Percentiles rank a stretch among this genome's conserved stretches.
Conservation (phyloP, 1,140 invertebrate genomes). For the Linepithema humile region DNA sequence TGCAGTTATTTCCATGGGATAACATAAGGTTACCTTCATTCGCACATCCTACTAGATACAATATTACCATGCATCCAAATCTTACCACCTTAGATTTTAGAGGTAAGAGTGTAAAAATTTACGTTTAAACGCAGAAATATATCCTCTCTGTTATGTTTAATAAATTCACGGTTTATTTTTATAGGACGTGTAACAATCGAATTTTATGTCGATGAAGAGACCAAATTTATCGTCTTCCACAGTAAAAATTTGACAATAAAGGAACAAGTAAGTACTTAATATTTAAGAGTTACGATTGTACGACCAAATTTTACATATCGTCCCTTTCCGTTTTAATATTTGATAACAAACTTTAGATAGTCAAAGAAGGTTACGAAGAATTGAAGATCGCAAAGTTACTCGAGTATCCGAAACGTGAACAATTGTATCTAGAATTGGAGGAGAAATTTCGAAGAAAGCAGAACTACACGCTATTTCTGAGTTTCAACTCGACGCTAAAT, state of each 20-base stretch:
- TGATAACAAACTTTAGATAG: constrained; percentile 84
- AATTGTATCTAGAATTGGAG: constrained; percentile 94
- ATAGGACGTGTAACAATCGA: constrained; percentile 94
- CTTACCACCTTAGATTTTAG: constrained; percentile 94
- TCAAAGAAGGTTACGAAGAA: constrained; percentile 88
- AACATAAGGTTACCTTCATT: constrained; percentile 92
- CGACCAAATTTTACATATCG: neutral
- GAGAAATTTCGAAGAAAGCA: constrained; percentile 90
- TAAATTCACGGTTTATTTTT: constrained; percentile 57
- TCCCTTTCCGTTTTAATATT: neutral
- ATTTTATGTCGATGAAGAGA: constrained; percentile 92
- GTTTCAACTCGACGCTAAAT: constrained; percentile 91
- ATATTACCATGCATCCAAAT: constrained; percentile 96
- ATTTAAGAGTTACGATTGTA: neutral
- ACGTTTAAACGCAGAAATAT: neutral
- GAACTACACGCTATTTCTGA: constrained; percentile 93
- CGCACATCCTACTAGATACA: constrained; percentile 93
- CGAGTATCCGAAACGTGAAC: constrained; percentile 93
- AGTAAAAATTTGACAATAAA: constrained; percentile 95
- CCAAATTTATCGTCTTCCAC: constrained; percentile 96
- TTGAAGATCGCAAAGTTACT: constrained; percentile 90
- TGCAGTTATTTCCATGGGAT: constrained; percentile 95
- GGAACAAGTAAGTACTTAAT: constrained; percentile 88
- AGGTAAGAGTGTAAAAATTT: constrained; percentile 85
- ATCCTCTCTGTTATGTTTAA: neutral